phyloP scores from a whole-genome alignment of 2,113 vertebrate species.

The Ornithorhynchus anatinus region DNA sequence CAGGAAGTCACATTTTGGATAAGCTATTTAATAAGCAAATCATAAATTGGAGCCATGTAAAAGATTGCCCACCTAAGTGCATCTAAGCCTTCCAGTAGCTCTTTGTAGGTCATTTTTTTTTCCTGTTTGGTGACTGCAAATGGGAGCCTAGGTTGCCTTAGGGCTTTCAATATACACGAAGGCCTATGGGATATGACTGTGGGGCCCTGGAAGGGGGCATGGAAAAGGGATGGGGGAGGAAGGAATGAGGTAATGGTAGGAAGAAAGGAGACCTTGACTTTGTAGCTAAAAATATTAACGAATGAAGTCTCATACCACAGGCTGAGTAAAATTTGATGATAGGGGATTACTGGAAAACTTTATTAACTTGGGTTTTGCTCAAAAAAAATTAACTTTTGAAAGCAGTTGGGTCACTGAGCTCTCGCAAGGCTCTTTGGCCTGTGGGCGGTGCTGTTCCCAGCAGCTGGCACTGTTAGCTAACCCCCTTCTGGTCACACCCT shows the following conservation, averaged over 20 bases:
- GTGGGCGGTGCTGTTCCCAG: conserved; percentile 17
- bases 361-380: conserved; percentile 57
- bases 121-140: not conserved
- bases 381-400: conserved; percentile 46
- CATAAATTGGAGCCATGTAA: not conserved
- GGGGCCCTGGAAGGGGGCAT: not conserved
- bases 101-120: not conserved
- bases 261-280: conserved; percentile 28
- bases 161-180: not conserved
- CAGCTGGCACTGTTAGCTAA: not conserved
- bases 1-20: not conserved
- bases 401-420: conserved; percentile 20
- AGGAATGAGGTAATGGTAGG: conserved; percentile 27
- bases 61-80: not conserved
- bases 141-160: not conserved
- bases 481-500: conserved; percentile 21
- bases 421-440: conserved; percentile 41
- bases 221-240: conserved; percentile 3
- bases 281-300: conserved; percentile 53
- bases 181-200: not conserved
- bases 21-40: conserved; percentile 8
- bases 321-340: conserved; percentile 43
- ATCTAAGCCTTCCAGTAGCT: not conserved
- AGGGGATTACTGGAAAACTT: conserved; percentile 62
- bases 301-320: conserved; percentile 42